Conservation (phyloP, 2,888 invertebrate genomes). For the Drosophila eohydei region DNA sequence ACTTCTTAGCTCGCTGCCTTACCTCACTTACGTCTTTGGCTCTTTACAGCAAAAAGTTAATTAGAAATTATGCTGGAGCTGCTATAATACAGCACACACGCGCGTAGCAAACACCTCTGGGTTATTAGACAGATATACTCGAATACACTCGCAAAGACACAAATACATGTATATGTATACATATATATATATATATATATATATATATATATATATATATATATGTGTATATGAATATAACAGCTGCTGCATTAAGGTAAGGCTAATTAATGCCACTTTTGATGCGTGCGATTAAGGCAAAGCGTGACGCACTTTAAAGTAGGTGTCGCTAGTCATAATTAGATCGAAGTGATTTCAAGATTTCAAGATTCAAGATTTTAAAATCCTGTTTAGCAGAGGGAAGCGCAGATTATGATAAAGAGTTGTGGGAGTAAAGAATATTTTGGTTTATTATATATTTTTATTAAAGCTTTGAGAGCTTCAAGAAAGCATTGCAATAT, state of each 20-base stretch:
- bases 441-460: no score
- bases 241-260: constrained; percentile 42
- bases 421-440: not conserved
- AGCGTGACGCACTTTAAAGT: constrained; percentile 46
- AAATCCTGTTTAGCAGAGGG: not conserved
- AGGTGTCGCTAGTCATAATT: constrained; percentile 9
- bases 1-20: not conserved
- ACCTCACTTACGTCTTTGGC: constrained; percentile 30
- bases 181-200: constrained; percentile 13
- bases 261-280: constrained; percentile 69
- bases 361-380: no score
- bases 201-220: constrained; percentile 15
- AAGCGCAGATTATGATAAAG: not conserved
- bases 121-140: constrained; percentile 60
- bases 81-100: constrained; percentile 46
- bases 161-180: constrained; percentile 6
- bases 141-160: constrained; percentile 19
- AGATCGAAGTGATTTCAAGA: not conserved
- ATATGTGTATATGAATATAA: constrained; percentile 18
- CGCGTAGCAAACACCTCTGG: constrained; percentile 62
- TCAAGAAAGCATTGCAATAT: no score
- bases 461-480: no score
- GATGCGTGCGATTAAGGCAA: constrained; percentile 46
- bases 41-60: constrained; percentile 70
- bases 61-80: constrained; percentile 75